phyloP scores from a whole-genome alignment of 2,888 invertebrate genomes.

The Trissolcus brochymenae region DNA sequence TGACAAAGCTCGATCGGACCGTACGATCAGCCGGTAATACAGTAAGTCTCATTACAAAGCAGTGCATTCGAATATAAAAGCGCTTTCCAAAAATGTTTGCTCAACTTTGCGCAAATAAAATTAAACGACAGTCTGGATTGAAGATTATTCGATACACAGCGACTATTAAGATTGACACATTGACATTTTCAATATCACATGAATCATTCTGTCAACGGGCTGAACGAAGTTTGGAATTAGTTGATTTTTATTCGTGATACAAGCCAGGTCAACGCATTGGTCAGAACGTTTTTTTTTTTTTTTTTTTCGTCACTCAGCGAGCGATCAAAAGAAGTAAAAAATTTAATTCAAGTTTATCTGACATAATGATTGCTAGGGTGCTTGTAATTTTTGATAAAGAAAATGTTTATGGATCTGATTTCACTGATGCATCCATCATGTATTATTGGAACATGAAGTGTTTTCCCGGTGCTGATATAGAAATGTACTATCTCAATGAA shows the following conservation, averaged over 20 bases:
- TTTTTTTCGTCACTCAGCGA: not conserved
- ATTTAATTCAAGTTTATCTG: too few species aligned
- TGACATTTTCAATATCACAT: constrained; percentile 31
- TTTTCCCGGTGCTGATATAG: too few species aligned
- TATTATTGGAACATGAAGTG: too few species aligned
- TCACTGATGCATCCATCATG: too few species aligned
- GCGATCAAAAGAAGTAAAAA: too few species aligned
- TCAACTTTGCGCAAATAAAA: constrained; percentile 3
- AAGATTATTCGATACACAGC: constrained; percentile 22
- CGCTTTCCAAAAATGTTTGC: not conserved
- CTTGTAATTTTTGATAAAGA: too few species aligned
- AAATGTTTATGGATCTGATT: too few species aligned
- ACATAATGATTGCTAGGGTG: too few species aligned
- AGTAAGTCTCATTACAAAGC: constrained; percentile 26
- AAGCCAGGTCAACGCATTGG: constrained; percentile 1
- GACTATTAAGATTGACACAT: constrained; percentile 32
- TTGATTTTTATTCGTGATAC: constrained; percentile 5
- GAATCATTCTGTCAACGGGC: constrained; percentile 25
- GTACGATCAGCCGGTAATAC: constrained; percentile 26
- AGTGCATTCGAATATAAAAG: not conserved
- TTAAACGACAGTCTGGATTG: constrained; percentile 15
- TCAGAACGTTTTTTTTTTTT: not conserved
- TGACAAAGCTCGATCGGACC: constrained; percentile 27
- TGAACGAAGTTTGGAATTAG: constrained; percentile 1
- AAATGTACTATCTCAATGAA: too few species aligned